Evolutionary conservation across 2,113 vertebrate species (phyloP), one percentile per base, ranked within the genome.

Genomic region (Rhadina sibilatrix): DNA sequence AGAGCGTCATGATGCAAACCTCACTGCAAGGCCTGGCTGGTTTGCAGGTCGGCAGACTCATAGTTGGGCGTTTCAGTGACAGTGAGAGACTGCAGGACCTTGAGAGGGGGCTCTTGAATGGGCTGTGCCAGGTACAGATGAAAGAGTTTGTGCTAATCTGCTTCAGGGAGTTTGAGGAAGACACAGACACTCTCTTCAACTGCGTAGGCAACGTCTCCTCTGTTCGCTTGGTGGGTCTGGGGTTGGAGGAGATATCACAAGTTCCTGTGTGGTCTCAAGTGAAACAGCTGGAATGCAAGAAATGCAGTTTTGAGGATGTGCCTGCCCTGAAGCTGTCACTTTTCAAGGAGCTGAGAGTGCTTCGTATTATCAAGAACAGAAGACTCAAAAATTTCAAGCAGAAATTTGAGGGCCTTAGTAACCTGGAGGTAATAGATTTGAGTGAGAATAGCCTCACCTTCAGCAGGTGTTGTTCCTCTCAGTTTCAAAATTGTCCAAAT

Each of bases 391-490:
- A 4, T 33, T 97, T 98, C 22, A 0, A 6, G 18, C 2, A 19
- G 35, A 3, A 79, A 0, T n/a, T 98, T 75, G 0, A 16, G 12
- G 30, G 42, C 12, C 71, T 98, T 4, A 83, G 44, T 28, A 91
- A 80, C 1, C 95, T 98, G 44, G 97, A 98, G 57, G 64, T 92
- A 19, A 16, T 98, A 6, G 98, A 98, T 91, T 74, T 99, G 69
- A 98, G 97, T 87, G 35, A 78, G 70, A 98, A 98, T 53, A 17
- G 28, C 2, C 81, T 98, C 52, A 93, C 38, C 49, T 88, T 97
- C 18, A 50, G 37, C 3, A 0, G 28, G 1, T 98, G 97, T 83
- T 98, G 98, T 69, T 83, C 91, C 47, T 2, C 0, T 2, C 3
- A 1, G 14, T 76, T 95, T 37, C 38, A 0, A 1, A 50, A 71